Evolutionary conservation across 2,113 vertebrate species (phyloP).

Genomic region (human): GRCh38 chr21:46549001-46549500

Average conservation of each 20-base stretch:
- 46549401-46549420: not conserved
- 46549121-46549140: not conserved
- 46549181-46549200: fast-evolving
- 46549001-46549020: not conserved
- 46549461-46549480: not conserved
- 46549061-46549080: not conserved
- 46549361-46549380: not conserved
- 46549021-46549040: not conserved
- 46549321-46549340: not conserved
- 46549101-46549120: not conserved
- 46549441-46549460: not conserved
- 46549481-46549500: not conserved
- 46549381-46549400: not conserved
- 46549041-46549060: not conserved
- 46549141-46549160: too few relatives aligned
- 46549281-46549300: not conserved
- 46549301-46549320: not conserved
- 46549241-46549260: not conserved
- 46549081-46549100: not conserved
- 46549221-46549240: too few relatives aligned
- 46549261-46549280: not conserved
- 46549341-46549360: not conserved
- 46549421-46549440: not conserved
- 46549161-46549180: not conserved
- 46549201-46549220: not conserved